Conservation (phyloP, 2,113 vertebrate genomes). For the Formicarius rufipectus region DNA sequence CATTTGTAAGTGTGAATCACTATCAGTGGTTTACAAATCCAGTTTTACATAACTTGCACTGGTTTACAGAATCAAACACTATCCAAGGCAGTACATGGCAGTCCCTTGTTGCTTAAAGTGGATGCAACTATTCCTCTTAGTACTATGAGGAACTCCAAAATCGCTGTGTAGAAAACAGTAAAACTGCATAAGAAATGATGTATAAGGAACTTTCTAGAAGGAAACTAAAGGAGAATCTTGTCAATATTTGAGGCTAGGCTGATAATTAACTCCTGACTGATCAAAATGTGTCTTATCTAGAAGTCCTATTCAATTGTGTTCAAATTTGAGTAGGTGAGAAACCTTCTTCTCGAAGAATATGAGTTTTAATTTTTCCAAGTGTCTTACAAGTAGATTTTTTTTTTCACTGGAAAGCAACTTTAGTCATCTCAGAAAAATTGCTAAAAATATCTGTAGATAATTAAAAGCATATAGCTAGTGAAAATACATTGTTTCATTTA, state of each 20-base stretch:
- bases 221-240: background rate
- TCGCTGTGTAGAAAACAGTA: background rate
- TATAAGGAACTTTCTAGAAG: background rate
- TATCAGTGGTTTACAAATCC: background rate
- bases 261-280: background rate
- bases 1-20: background rate
- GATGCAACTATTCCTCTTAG: background rate
- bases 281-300: background rate
- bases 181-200: background rate
- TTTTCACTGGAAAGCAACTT: background rate
- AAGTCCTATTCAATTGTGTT: background rate
- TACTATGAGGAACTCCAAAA: background rate
- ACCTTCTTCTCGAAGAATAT: fast-evolving
- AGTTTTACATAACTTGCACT: background rate
- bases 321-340: background rate
- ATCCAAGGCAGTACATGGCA: background rate
- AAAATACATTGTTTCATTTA: background rate
- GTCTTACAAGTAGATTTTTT: background rate
- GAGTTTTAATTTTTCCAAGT: background rate
- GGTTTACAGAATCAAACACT: background rate
- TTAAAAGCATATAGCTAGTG: background rate
- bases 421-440: background rate
- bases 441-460: background rate
- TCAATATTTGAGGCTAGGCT: background rate
- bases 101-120: background rate